A percentile compares a stretch with the other conserved stretches of the same genome.
Evolutionary conservation across 1,140 invertebrate species (phyloP).

Genomic region (Drosophila carrolli): DNA sequence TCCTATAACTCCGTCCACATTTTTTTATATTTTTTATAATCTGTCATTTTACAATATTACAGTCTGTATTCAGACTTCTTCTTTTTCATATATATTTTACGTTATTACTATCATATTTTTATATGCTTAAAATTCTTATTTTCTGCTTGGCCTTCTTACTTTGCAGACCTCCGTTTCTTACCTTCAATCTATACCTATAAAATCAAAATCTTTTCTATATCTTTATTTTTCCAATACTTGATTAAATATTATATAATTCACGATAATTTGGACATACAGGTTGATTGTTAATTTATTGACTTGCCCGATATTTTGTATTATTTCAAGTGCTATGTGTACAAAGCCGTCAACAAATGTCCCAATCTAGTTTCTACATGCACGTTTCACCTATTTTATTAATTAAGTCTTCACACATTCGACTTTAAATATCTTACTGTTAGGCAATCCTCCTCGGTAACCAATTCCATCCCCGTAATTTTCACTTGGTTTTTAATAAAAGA

Average conservation of each 20-base stretch:
- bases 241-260: neutral
- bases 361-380: neutral
- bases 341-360: neutral
- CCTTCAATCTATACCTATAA: too few species aligned
- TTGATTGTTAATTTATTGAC: neutral
- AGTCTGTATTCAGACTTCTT: too few species aligned
- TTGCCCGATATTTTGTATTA: neutral
- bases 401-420: neutral
- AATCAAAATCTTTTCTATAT: too few species aligned
- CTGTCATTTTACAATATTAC: too few species aligned
- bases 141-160: too few species aligned
- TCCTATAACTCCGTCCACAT: too few species aligned
- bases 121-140: too few species aligned
- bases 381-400: neutral
- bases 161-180: too few species aligned
- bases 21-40: too few species aligned
- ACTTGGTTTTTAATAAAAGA: constrained; percentile 28
- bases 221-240: too few species aligned
- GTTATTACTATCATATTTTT: too few species aligned
- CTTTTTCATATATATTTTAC: too few species aligned
- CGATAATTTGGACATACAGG: neutral
- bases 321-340: neutral
- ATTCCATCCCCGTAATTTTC: neutral
- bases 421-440: constrained; percentile 2
- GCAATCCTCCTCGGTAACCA: neutral